A percentile compares a stretch with the other conserved stretches of the same genome.
Conservation (phyloP, 30 jellyfish, hydroid and myxozoan genomes). For the Calvadosia cruxmelitensis region DNA sequence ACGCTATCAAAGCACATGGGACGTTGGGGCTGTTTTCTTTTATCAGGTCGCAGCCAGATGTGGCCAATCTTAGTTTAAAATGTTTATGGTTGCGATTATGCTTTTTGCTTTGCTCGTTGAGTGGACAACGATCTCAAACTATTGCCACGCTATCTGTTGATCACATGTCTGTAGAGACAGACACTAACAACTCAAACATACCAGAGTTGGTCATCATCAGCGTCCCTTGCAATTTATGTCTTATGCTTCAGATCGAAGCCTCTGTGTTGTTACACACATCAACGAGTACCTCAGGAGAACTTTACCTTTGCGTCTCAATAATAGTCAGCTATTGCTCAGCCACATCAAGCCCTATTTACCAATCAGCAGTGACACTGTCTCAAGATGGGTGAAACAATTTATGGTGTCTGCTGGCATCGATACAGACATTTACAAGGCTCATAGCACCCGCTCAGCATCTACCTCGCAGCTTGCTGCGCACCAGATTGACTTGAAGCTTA, state of each 20-base stretch:
- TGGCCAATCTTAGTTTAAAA: no score
- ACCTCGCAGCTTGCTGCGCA: conserved; percentile 4
- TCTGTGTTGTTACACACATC: conserved; percentile 12
- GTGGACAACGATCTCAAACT: conserved; percentile 23
- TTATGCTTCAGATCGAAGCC: conserved; percentile 10
- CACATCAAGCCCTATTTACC: conserved; percentile 14
- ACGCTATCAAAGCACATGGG: no score
- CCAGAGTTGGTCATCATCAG: conserved; percentile 17
- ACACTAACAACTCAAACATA: conserved; percentile 5
- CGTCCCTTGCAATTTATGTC: conserved; percentile 4
- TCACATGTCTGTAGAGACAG: no score
- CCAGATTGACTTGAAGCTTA: neutral
- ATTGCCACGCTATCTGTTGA: no score
- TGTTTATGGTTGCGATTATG: no score
- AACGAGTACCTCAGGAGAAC: conserved; percentile 1
- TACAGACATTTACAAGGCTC: conserved; percentile 8
- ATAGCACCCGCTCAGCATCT: conserved; percentile 24
- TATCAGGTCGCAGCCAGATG: no score
- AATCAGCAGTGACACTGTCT: conserved; percentile 17
- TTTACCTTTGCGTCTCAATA: neutral
- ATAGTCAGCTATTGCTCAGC: conserved; percentile 5
- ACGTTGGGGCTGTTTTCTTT: no score
- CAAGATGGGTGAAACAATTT: conserved; percentile 23
- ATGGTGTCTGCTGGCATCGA: conserved; percentile 32
- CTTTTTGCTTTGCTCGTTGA: no score